Evolutionary conservation across 2,797 vertebrate species (phyloP).

Genomic region (Etheostoma nigrum): DNA sequence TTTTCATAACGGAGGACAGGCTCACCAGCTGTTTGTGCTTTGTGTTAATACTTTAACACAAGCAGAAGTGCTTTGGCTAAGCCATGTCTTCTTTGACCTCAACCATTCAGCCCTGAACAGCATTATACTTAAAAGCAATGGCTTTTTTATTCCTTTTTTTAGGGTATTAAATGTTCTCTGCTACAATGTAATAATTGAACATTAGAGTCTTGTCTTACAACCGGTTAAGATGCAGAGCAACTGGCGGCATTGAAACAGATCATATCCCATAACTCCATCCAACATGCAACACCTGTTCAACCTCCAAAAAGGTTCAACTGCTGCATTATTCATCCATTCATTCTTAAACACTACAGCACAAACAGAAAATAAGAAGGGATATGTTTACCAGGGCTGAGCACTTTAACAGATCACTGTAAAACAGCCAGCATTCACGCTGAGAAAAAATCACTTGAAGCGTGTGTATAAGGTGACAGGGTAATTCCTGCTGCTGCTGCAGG

Average conservation of each 20-base stretch:
- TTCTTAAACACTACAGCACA: constrained; percentile 19
- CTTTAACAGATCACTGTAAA: constrained; percentile 47
- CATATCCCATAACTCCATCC: constrained; percentile 38
- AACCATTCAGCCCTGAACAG: constrained; percentile 17
- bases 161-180: constrained; percentile 1
- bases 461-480: constrained; percentile 78
- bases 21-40: constrained; percentile 45
- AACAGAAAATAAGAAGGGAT: constrained; percentile 42
- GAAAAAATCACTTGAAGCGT: constrained; percentile 53
- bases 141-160: neutral
- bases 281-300: constrained; percentile 52
- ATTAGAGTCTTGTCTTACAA: constrained; percentile 11
- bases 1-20: constrained; percentile 5
- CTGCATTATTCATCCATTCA: constrained; percentile 54
- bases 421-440: constrained; percentile 46
- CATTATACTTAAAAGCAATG: constrained; percentile 24
- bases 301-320: constrained; percentile 45
- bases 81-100: constrained; percentile 51
- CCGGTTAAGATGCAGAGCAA: constrained; percentile 37
- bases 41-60: constrained; percentile 62
- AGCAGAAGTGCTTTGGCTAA: constrained; percentile 64
- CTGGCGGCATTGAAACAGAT: constrained; percentile 37
- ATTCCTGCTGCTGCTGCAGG: constrained; percentile 78
- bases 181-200: neutral
- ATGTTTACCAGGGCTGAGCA: constrained; percentile 46